Evolutionary conservation across 2,113 vertebrate species (phyloP), one percentile per base, ranked within the genome.

Genomic region (Hiodon tergisus): DNA sequence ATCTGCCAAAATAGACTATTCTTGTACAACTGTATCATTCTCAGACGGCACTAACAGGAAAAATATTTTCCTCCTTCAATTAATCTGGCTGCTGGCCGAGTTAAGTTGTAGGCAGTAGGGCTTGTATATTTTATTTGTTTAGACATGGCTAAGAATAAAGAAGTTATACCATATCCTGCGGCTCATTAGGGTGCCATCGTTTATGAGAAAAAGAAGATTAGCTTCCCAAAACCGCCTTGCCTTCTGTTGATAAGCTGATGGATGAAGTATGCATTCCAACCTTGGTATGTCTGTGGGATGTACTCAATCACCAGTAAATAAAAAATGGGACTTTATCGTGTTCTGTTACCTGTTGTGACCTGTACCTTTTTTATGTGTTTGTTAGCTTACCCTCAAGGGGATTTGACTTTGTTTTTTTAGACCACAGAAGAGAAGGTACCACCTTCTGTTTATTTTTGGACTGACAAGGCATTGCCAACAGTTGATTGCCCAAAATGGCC

Each of bases 321-420:
- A 31, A 75, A 58, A 67, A 51, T 48, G 50, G 51, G 54, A 31
- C 31, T 13, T 68, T 53, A 51, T 8, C 50, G 17, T 62, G 61
- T 48, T 52, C 61, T 65, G 31, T 31, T 31, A 31, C 31, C 31
- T 31, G 31, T 31, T 31, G 31, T 31, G 31, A 31, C 31, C 11
- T 31, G 14, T 46, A 59, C 11, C 5, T n/a, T 47, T 74, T 66
- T 13, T 16, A 14, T 52, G 13, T 72, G 57, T 14, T 47, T 71
- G 16, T 76, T 59, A 69, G 11, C 55, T 52, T 16, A 76, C 74
- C 57, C 6, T 13, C 47, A 11, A 11, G 5, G 14, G 48, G 16
- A 53, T 69, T 61, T 53, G 69, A 67, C 74, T 76, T 76, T 76
- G 67, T 55, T 69, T 51, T 69, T 46, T 16, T 53, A 48, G 74